A percentile compares a stretch with the other conserved stretches of the same genome.
Evolutionary conservation across 2,797 vertebrate genomes (phyloP).

Genomic region (Sphenopsis melanotis): DNA sequence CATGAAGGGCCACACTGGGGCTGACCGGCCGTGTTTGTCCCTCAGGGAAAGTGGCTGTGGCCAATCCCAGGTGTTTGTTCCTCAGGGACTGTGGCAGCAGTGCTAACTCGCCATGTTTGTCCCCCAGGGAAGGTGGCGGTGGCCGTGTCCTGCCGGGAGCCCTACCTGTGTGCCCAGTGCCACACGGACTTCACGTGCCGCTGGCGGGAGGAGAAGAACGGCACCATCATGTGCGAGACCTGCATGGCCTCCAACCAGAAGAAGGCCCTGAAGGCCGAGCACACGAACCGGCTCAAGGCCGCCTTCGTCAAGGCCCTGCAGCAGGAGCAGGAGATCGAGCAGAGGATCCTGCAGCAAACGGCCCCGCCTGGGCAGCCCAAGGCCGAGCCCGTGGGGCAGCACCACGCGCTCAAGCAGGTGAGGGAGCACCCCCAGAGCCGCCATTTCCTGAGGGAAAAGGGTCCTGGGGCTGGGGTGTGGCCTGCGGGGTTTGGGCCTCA

Average conservation of each 20-base stretch:
- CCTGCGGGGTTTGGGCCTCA: rapidly evolving
- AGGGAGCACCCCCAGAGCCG: rapidly evolving
- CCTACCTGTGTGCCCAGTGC: slow-evolving; percentile 91
- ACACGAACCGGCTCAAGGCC: slow-evolving; percentile 93
- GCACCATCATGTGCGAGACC: slow-evolving; percentile 91
- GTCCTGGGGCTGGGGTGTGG: rapidly evolving
- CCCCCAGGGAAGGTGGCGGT: slow-evolving; percentile 16
- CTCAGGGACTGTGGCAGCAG: too few species aligned
- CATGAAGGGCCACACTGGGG: too few species aligned
- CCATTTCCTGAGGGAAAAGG: too few species aligned
- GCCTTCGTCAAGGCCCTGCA: slow-evolving; percentile 97
- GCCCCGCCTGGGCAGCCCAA: slow-evolving; percentile 73
- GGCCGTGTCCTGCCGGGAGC: slow-evolving; percentile 81
- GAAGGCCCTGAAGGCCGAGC: slow-evolving; percentile 93
- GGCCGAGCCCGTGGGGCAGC: slow-evolving; percentile 76
- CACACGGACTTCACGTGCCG: slow-evolving; percentile 99
- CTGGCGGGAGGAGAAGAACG: slow-evolving; percentile 95
- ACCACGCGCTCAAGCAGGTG: slow-evolving; percentile 83
- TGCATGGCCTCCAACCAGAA: slow-evolving; percentile 98
- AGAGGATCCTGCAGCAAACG: slow-evolving; percentile 90
- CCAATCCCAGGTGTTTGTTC: too few species aligned
- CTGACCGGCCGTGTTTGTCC: neutral
- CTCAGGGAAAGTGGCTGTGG: neutral
- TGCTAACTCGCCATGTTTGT: too few species aligned
- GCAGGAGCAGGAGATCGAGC: slow-evolving; percentile 98